Evolutionary conservation across 2,888 invertebrate species (phyloP).

Genomic region (Tiphia femorata): DNA sequence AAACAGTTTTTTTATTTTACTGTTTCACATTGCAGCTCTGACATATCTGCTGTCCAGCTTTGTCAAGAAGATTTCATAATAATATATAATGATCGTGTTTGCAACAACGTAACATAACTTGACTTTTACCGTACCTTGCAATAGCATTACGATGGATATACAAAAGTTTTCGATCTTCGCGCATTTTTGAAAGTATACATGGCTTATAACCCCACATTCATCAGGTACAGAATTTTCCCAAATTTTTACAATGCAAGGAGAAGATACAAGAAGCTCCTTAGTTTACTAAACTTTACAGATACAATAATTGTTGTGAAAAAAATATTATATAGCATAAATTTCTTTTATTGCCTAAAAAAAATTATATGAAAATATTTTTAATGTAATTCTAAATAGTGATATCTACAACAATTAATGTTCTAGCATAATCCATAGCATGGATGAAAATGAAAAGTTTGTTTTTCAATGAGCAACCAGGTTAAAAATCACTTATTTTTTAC

Average conservation of each 20-base stretch:
- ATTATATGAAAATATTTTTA: slow-evolving; percentile 7
- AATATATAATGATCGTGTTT: no score
- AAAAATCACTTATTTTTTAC: no score
- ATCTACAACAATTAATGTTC: no score
- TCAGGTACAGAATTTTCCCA: slow-evolving; percentile 19
- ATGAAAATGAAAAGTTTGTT: no score
- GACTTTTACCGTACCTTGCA: no score
- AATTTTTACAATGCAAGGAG: slow-evolving; percentile 5
- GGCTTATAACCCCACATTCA: background rate
- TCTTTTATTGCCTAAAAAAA: slow-evolving; percentile 1
- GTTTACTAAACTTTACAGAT: slow-evolving; percentile 9
- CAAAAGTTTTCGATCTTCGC: background rate
- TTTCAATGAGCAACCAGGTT: no score
- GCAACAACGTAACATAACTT: no score
- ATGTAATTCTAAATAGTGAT: no score
- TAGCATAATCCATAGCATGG: no score
- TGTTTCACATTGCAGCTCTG: slow-evolving; percentile 4
- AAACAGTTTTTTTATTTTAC: slow-evolving; percentile 11
- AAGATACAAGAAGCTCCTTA: slow-evolving; percentile 5
- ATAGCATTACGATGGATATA: no score
- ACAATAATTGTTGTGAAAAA: no score
- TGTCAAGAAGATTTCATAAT: background rate
- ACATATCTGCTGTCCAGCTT: slow-evolving; percentile 2
- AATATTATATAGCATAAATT: slow-evolving; percentile 14
- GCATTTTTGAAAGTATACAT: slow-evolving; percentile 6